Conservation (phyloP, 2,888 invertebrate genomes). For the Icerya purchasi region DNA sequence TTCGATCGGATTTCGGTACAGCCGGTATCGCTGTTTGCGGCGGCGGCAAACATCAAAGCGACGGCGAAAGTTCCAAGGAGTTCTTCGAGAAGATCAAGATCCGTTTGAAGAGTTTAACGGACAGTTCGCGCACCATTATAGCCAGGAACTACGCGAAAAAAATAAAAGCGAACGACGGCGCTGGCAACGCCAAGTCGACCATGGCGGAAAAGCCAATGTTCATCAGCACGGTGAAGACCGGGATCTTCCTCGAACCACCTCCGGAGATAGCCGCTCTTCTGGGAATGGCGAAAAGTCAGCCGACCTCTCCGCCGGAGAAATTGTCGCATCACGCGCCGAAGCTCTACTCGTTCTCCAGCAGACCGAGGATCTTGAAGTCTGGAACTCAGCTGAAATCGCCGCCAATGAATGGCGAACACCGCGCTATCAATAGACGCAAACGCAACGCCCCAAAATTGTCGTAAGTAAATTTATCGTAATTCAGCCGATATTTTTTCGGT, state of each 20-base stretch:
- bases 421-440: not conserved
- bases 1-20: constrained; percentile 10
- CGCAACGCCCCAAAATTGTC: constrained; percentile 6
- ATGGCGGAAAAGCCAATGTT: constrained; percentile 30
- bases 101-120: not conserved
- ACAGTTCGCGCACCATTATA: not conserved
- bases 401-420: not conserved
- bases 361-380: constrained; percentile 21
- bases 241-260: constrained; percentile 56
- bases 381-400: not conserved
- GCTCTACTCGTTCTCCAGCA: constrained; percentile 22
- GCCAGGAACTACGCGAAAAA: not conserved
- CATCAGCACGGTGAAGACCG: constrained; percentile 58
- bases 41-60: constrained; percentile 12
- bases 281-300: constrained; percentile 29
- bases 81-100: not conserved
- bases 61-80: constrained; percentile 8
- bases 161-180: constrained; percentile 21
- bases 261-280: constrained; percentile 43
- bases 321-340: not conserved
- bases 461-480: no score
- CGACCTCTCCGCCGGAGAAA: not conserved
- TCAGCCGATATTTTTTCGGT: no score
- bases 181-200: constrained; percentile 24
- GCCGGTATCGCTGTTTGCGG: constrained; percentile 10